Evolutionary conservation across 2,888 invertebrate genomes (phyloP), one percentile per base, ranked within the genome.

Genomic region (Clitarchus hookeri): DNA sequence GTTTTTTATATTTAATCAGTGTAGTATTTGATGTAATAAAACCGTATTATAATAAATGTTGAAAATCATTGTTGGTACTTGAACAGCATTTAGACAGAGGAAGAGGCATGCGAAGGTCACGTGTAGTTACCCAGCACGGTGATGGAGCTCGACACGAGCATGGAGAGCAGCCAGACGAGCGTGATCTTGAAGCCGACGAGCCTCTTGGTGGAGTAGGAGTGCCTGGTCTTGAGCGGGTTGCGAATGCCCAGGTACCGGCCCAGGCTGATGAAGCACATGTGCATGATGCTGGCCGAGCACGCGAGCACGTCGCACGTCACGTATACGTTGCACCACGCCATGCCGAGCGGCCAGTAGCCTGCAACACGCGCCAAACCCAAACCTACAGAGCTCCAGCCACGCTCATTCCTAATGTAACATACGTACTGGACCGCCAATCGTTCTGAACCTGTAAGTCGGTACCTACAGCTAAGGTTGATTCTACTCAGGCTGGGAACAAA

Each of bases 291-390:
- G 11, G 98, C 96, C 0, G 98, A 98, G 91, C 98, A 99, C 86
- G 98, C 98, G 86, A 98, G 93, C 84, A 98, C 98, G 91, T 98
- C 98, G 90, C 97, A 97, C n/a, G 98, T 97, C 88, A 98, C 97
- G 92, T 98, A 97, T 85, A 98, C 95, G 90, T 97, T 97, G 92
- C 98, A 97, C 98, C 98, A 98, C 88, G 96, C 95, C 89, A 97
- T 95, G 85, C 98, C 95, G 91, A 98, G 95, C 84, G 97, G 97
- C 98, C 98, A 98, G 91, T 96, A 96, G 88, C 98, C 98, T 98
- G 93, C 16, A 92, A 48, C 48, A 48, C 48, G 48, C 11, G 16
- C 48, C 2, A 1, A 11, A 48, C 48, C 11, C 48, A 8, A 2
- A 48, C 2, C 16, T 16, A 36, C 36, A 36, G 36, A 36, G 36